Base-by-base conservation (phyloP, 2,113 vertebrate genomes). In the Brachyhypopomus gauderio region DNA sequence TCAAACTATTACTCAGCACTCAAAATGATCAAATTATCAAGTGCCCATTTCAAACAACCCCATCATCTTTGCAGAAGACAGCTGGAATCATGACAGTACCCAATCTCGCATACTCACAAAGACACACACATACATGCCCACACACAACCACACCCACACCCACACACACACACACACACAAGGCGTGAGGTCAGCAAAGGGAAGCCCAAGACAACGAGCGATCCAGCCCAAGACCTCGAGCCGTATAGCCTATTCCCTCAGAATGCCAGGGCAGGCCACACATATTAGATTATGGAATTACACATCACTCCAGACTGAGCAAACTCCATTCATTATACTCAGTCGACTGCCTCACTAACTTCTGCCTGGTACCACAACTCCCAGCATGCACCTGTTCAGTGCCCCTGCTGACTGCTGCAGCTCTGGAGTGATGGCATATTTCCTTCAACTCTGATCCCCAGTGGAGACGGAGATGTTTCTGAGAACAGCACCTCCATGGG, bases 271-370 rank as follows among this genome's bases (percentile, higher is more conserved):
- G 81, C 67, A 84, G 84, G 75, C 83, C 71, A 74, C 73, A 79
- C 84, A 82, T 34, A 63, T 5, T 60, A 73, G 64, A 76, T 75
- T 83, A 63, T 76, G 79, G 79, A 86, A 88, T 88, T 83, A 90
- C 83, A 71, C 55, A 84, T 27, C 72, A 83, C 87, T 63, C 66
- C 69, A 70, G 82, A 71, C 82, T 74, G 74, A 85, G 78, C 64
- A 72, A 87, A 80, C 85, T 67, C 75, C 85, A 83, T 86, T 90
- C 83, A 89, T 91, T 91, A 88, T 87, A 89, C 88, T 88, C 70
- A 85, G 88, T 91, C 90, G 91, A 87, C 86, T 88, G 85, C 77
- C 78, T 58, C 48, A 59, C 63, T 82, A 86, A 89, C 89, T 89
- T 80, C 88, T 88, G 84, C 72, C 79, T 86, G 83, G 82, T 83